phyloP scores from a whole-genome alignment of 2,113 vertebrate genomes.

The Alethe castanea region DNA sequence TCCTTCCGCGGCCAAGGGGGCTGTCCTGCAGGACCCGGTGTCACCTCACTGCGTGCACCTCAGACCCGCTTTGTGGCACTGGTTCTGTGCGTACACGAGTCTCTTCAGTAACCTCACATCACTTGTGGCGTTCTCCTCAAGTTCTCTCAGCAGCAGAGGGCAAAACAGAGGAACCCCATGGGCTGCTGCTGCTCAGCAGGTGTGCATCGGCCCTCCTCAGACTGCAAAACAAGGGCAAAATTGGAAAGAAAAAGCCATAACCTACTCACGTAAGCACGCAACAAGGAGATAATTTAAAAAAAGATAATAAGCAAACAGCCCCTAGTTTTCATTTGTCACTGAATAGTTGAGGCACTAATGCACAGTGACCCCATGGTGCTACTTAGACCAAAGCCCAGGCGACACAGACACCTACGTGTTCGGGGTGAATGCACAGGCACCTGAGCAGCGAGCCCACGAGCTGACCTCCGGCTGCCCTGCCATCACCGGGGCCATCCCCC shows the following conservation, averaged over 20 bases:
- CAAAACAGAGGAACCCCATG: rapidly evolving
- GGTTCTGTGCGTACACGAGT: not conserved
- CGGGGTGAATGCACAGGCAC: rapidly evolving
- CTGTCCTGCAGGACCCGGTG: not conserved
- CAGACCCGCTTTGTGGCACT: not conserved
- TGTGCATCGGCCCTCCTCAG: not conserved
- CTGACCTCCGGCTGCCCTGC: not conserved
- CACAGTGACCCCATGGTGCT: not conserved
- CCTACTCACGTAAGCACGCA: not conserved
- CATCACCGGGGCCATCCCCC: not conserved
- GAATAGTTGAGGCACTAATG: not conserved
- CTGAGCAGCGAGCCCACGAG: rapidly evolving
- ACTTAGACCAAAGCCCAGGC: not conserved
- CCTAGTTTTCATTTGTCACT: not conserved
- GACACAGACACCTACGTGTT: not conserved
- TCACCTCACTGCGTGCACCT: rapidly evolving
- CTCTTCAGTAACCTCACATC: not conserved
- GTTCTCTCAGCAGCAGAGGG: not conserved
- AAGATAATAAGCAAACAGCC: not conserved
- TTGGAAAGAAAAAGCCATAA: not conserved
- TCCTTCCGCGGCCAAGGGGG: not conserved
- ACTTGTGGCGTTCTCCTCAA: not conserved
- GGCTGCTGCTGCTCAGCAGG: not conserved
- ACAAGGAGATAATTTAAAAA: not conserved
- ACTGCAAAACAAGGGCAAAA: not conserved